Evolutionary conservation across 92 coral and sea anemone species (phyloP).

Genomic region (Virgularia gustaviana): DNA sequence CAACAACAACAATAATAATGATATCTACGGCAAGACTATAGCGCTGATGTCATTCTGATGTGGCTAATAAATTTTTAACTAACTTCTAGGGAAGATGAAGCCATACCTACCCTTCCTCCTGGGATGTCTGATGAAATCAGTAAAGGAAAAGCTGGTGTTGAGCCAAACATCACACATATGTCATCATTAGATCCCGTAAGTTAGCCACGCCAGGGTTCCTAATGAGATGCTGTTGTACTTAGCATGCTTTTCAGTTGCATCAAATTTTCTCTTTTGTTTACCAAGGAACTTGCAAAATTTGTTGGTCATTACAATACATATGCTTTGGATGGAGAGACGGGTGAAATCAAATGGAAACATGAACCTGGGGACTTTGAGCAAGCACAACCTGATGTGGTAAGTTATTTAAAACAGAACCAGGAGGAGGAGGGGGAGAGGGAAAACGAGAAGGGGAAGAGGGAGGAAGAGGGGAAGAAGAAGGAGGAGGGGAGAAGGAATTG

Average conservation of each 20-base stretch:
- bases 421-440: too few species aligned
- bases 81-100: conserved; percentile 21
- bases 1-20: too few species aligned
- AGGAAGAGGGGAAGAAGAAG: too few species aligned
- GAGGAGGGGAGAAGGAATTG: too few species aligned
- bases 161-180: not conserved
- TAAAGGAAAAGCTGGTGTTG: conserved; percentile 27
- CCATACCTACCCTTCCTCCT: not conserved
- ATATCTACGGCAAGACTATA: too few species aligned
- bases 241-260: too few species aligned
- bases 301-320: conserved; percentile 75
- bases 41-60: too few species aligned
- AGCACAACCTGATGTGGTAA: conserved; percentile 61
- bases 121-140: conserved; percentile 28
- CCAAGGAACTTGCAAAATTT: conserved; percentile 21
- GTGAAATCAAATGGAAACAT: conserved; percentile 74
- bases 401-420: not conserved
- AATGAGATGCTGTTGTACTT: not conserved
- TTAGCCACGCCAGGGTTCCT: not conserved
- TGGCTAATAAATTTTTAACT: not conserved
- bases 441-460: too few species aligned
- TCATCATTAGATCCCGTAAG: conserved; percentile 25
- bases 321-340: conserved; percentile 67
- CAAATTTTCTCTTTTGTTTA: too few species aligned
- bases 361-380: conserved; percentile 91